These are phyloP conservation scores for Mungos mungo DNA, from an alignment of 2,113 vertebrate species.

Conservation along the genomic window DNA sequence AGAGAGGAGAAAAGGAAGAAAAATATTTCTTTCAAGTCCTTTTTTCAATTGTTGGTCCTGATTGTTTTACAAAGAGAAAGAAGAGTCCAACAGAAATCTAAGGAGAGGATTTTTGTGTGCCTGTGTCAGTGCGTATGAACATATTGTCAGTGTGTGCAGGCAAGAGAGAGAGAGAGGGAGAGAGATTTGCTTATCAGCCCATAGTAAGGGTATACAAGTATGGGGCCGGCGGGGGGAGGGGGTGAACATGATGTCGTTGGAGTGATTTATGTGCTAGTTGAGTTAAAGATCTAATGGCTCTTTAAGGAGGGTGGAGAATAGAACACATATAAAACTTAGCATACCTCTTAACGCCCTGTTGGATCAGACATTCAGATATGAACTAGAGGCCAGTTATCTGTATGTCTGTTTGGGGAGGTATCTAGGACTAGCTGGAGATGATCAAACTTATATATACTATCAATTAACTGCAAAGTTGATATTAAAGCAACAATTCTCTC, in stretches of 20 bases:
- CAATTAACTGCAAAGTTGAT: not conserved
- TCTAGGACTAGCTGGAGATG: not conserved
- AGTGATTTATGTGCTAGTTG: conserved; percentile 47
- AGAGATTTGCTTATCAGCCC: not conserved
- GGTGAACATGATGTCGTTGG: conserved; percentile 47
- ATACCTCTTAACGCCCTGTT: not conserved
- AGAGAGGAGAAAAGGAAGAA: conserved; percentile 61
- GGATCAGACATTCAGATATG: not conserved
- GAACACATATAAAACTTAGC: conserved; percentile 17
- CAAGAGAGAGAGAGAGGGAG: not conserved
- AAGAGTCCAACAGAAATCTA: conserved; percentile 28
- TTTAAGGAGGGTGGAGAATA: conserved; percentile 17
- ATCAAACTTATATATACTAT: not conserved
- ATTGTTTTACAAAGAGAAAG: conserved; percentile 44
- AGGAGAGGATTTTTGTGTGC: conserved; percentile 13
- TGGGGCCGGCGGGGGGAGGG: not conserved
- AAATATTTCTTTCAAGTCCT: conserved; percentile 56
- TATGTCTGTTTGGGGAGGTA: not conserved
- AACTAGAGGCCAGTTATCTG: not conserved
- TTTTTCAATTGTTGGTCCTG: conserved; percentile 39
- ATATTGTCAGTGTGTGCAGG: not conserved
- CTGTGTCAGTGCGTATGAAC: not conserved
- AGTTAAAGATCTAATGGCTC: conserved; percentile 56
- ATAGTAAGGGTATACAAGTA: not conserved
- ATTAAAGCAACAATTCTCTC: not conserved